Base-by-base conservation (phyloP, 2,797 vertebrate species). In the Emydoidea blandingii region DNA sequence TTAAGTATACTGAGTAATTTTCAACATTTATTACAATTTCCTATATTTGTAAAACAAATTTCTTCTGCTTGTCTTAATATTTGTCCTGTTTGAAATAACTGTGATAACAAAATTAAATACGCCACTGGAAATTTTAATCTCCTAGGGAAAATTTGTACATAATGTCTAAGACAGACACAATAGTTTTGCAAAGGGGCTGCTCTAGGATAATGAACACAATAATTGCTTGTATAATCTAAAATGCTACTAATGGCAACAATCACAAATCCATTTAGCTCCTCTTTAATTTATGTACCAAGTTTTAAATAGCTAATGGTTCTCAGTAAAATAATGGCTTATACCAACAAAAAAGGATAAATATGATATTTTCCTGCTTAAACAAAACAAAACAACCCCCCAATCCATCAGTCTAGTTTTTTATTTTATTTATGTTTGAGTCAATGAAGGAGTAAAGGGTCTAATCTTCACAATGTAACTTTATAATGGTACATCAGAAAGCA, bases 161-260 rank as follows among this genome's bases (percentile, higher is more conserved):
- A 98, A 97, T 94, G 97, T 91, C 97, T 96, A 95, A 96, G 96
- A 96, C 96, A 98, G 93, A 81, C 93, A 98, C 97, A 97, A 95
- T 6, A 98, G 92, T 96, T 98, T 96, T 98, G 97, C 91, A 96
- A 97, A 97, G 96, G 97, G 97, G 93, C 86, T 97, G 96, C 96
- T 97, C 97, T 93, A 94, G 41, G 80, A 95, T 98, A 98, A 98
- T 98, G 98, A 98, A 96, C 95, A 97, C 98, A 98, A 96, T 98
- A 98, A 98, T 98, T 98, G 98, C 97, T 97, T 98, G 95, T 97
- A 98, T 98, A 98, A 98, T 98, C 97, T 98, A 98, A 98, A 98
- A 98, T 96, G 98, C 97, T 96, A 96, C 98, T 98, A 98, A 98
- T 98, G 98, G 97, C 97, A 98, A 97, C 96, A 95, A 98, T 97